Percentiles rank a stretch among this genome's conserved stretches.
Evolutionary conservation across 2,113 vertebrate species (phyloP).

Genomic region (Pachyramphus minor): DNA sequence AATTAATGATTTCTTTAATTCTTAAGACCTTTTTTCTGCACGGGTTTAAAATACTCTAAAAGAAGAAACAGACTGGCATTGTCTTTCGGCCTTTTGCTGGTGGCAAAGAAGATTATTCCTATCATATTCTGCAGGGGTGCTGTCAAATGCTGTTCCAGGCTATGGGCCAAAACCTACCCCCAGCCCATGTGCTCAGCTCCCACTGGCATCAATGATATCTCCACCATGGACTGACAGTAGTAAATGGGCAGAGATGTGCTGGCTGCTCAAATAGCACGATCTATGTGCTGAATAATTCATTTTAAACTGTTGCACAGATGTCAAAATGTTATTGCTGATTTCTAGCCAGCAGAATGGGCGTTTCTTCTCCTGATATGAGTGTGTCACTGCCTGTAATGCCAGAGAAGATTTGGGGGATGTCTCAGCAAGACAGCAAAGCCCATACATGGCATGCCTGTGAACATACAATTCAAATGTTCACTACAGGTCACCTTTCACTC

Average conservation of each 20-base stretch:
- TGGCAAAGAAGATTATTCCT: slow-evolving; percentile 33
- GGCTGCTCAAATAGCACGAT: slow-evolving; percentile 42
- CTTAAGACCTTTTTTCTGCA: not conserved
- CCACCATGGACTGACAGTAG: slow-evolving; percentile 19
- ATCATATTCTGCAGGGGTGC: slow-evolving; percentile 47
- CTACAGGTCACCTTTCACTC: not conserved
- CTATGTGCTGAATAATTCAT: slow-evolving; percentile 67
- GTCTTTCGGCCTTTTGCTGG: not conserved
- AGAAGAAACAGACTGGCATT: not conserved
- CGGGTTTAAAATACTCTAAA: not conserved
- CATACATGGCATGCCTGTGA: not conserved
- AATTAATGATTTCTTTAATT: not conserved
- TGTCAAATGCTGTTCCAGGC: slow-evolving; percentile 54
- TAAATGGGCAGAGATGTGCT: slow-evolving; percentile 55
- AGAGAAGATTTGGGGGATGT: not conserved
- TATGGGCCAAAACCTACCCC: slow-evolving; percentile 55
- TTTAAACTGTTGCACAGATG: slow-evolving; percentile 67
- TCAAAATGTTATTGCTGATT: slow-evolving; percentile 65
- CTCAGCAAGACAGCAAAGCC: slow-evolving; percentile 1
- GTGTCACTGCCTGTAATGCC: not conserved
- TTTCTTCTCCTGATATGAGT: not conserved
- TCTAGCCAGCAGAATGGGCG: slow-evolving; percentile 37
- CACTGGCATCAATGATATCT: slow-evolving; percentile 41
- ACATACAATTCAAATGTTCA: not conserved
- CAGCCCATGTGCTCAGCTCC: slow-evolving; percentile 45